Evolutionary conservation across 2,113 vertebrate genomes (phyloP), one percentile per base, ranked within the genome.

Genomic region (Nicator chloris): DNA sequence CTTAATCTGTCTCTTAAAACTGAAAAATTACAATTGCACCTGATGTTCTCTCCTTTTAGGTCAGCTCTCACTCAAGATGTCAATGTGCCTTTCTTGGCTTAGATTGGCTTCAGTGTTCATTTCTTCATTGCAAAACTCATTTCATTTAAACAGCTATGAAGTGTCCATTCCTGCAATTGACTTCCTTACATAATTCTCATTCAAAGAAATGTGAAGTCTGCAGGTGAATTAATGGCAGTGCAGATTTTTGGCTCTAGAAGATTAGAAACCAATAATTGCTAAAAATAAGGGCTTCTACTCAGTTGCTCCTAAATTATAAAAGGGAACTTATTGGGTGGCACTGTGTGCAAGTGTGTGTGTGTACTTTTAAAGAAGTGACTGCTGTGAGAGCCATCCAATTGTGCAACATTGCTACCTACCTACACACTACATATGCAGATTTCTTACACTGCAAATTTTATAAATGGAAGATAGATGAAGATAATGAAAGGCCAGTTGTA

Each of bases 1-100:
- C 80, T 95, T 95, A 96, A 96, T 92, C 90, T 97, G 92, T 93
- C 90, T 96, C 95, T 93, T 96, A 95, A 96, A 97, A 94, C 82
- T 95, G 82, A 97, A 96, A 94, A 96, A 95, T 90, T 97, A 86
- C 86, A 89, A 57, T 87, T 95, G 65, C 72, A 91, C 80, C 93
- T 94, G 90, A 96, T 91, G 88, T 95, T 96, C 86, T 60, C 49
- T 47, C 23, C 53, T 96, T 95, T 89, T 42, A 79, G 73, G 88
- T 87, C 81, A 92, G 65, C 17, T 92, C 61, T 94, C 53, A 88
- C 15, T 96, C 19, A 3, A 57, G 92, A 88, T 84, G 44, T 88
- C 14, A 11, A 57, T 95, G 45, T 90, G 53, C 47, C 79, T 92
- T 95, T 90, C 88, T 93, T 91, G 81, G 51, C 30, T 66, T 80